Base-by-base conservation (phyloP, 2,113 vertebrate species). In the Dryoscopus gambensis region DNA sequence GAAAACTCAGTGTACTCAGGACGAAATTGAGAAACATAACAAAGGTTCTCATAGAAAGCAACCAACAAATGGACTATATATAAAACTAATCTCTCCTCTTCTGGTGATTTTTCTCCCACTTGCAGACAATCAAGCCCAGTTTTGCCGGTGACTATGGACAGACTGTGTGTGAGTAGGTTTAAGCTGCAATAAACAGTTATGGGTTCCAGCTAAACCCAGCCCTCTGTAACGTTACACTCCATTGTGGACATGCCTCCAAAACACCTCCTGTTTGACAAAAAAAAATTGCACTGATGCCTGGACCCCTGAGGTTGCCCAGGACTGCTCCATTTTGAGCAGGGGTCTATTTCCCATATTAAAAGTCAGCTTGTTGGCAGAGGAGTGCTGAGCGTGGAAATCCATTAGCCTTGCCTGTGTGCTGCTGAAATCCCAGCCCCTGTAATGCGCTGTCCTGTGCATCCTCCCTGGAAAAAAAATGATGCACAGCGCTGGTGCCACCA, bases 311-410 rank as follows among this genome's bases (percentile, higher is more conserved):
- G 79, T 7, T 57, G 55, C 33, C 64, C 76, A 77, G 50, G 42
- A 74, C 44, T 70, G 78, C 39, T 89, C 62, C 84, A 91, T 71
- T 83, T 76, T 24, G 46, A 84, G 63, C 63, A 70, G 50, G 55
- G 64, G 4, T 42, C 37, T 84, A 57, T 90, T 96, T 95, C 94
- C 90, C 83, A 83, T 92, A 55, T 92, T 69, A 86, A 93, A 93
- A 97, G 65, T 87, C 90, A 91, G 47, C 19, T 84, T 75, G 74
- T 89, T 82, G 87, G 90, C 81, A 93, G 87, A 95, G 65, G 65
- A 89, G 65, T 59, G 90, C 87, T 87, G 87, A 91, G 87, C 62
- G 4, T 94, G 87, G n/a, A 93, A 93, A 95, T 96, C 84, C 90
- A 91, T 96, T 93, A 18, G 65, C 14, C 27, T 56, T 91, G 84